Base-by-base conservation (phyloP, 1,140 invertebrate genomes). In the Magallana ariakensis region DNA sequence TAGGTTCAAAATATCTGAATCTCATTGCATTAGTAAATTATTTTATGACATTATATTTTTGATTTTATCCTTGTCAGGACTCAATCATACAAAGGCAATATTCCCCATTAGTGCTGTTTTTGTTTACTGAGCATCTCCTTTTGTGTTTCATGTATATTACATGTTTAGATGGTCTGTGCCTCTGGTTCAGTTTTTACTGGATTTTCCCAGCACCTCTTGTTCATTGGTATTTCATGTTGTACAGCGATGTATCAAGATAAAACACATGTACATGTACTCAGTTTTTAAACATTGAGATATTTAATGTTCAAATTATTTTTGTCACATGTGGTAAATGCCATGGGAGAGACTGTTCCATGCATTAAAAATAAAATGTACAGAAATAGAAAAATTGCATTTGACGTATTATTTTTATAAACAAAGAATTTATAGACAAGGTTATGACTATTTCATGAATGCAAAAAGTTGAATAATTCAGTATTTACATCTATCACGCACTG, bases 231-330 rank as follows among this genome's bases (percentile, higher is more conserved):
- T 75, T 75, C 9, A 22, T 75, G 66, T 75, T 75, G 66, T 75
- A 75, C 22, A 26, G 66, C 66, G 26, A 75, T 75, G 22, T 75
- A 26, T 75, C 66, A 75, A 26, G 22, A 26, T 33, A 75, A 75
- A 46, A 46, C 3, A 75, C 19, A 75, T 22, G 22, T 26, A 75
- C 11, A 26, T 26, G 11, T 75, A 75, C 13, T 75, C 33, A 26
- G 26, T 75, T 75, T 75, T 46, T 46, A 26, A 75, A 75, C 66
- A 75, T 75, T 75, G 66, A 75, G 15, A 75, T 75, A 75, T 75
- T 75, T 75, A 75, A 75, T 75, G 66, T 75, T 75, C 66, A 75
- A 26, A 75, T 75, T 75, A 75, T 75, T 75, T 75, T 75, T 75
- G 66, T 75, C 66, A 75, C 66, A 60, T 60, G 66, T 75, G 66